A percentile compares a stretch with the other conserved stretches of the same genome.
These are phyloP conservation scores for Limenitis camilla DNA, from an alignment of 2,888 invertebrate genomes.

Conservation along the genomic window DNA sequence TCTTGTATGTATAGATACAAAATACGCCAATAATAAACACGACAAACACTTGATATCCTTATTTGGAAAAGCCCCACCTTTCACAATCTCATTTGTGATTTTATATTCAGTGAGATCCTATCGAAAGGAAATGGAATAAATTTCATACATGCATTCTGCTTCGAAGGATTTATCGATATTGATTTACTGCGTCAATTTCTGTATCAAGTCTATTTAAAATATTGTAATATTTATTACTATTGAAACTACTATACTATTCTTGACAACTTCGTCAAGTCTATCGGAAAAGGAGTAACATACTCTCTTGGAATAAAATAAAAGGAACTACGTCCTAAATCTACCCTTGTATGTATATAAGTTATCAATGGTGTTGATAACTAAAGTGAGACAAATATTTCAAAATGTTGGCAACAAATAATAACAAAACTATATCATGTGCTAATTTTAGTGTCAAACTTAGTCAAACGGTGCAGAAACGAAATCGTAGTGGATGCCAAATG, in stretches of 20 bases:
- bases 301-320: no score
- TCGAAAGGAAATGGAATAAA: conserved; percentile 34
- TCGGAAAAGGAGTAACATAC: no score
- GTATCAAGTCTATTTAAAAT: conserved; percentile 8
- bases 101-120: conserved; percentile 30
- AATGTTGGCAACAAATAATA: no score
- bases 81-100: conserved; percentile 28
- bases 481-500: no score
- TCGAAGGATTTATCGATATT: conserved; percentile 23
- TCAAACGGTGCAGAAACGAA: no score
- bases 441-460: no score
- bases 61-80: conserved; percentile 2
- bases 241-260: neutral
- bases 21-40: neutral
- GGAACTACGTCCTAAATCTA: no score
- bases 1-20: neutral
- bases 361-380: no score
- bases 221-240: conserved; percentile 1
- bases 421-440: no score
- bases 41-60: neutral
- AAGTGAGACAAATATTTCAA: no score
- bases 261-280: no score
- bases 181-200: conserved; percentile 16
- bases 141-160: conserved; percentile 26
- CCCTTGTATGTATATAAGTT: no score